Percentiles rank a stretch among this genome's conserved stretches.
Evolutionary conservation across 2,113 vertebrate species (phyloP).

Genomic region (Brachypodius melanocephalos): DNA sequence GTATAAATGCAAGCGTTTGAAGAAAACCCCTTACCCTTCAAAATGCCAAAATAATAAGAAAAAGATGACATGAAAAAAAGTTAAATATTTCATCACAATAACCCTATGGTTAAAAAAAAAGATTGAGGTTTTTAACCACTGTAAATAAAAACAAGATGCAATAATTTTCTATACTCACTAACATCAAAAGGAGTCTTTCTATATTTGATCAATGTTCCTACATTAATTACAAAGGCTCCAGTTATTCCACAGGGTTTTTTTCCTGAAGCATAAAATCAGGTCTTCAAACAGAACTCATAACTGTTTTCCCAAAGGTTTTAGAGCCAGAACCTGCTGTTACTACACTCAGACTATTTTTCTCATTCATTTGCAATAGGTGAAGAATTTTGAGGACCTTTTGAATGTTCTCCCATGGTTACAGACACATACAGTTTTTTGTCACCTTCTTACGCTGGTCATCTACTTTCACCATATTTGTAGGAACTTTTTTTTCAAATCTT

Average conservation of each 20-base stretch:
- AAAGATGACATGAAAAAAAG: not conserved
- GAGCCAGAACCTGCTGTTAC: not conserved
- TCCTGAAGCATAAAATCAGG: not conserved
- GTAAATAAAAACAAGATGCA: slow-evolving; percentile 12
- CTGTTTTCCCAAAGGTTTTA: not conserved
- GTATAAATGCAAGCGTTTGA: not conserved
- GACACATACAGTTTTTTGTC: not conserved
- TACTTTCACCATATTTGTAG: not conserved
- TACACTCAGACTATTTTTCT: not conserved
- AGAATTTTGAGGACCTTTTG: not conserved
- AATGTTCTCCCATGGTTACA: not conserved
- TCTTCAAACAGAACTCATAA: not conserved
- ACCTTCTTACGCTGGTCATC: not conserved
- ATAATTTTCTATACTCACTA: not conserved
- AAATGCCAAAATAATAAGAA: slow-evolving; percentile 1
- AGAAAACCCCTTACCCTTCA: not conserved
- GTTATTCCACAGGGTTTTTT: not conserved
- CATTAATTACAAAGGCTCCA: not conserved
- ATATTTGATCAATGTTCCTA: not conserved
- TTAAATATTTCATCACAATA: not conserved
- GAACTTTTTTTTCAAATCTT: not conserved
- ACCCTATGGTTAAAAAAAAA: not conserved
- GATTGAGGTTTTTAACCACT: not conserved
- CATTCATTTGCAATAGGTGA: not conserved
- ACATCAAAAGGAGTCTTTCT: not conserved